Conservation (phyloP, 2,797 vertebrate species). For the Tarsius wallacei region DNA sequence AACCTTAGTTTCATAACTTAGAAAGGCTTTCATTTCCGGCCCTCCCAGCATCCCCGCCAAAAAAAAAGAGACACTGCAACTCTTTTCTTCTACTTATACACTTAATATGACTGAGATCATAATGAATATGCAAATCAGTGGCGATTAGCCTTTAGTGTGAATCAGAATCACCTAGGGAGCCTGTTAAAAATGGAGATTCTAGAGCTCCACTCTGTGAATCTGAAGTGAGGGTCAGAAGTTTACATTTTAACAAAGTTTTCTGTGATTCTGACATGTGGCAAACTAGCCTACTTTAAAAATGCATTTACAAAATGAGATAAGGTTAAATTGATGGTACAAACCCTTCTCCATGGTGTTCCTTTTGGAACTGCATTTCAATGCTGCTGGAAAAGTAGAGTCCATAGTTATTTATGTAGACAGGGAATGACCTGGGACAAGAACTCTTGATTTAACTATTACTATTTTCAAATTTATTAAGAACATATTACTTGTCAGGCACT, state of each 20-base stretch:
- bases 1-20: neutral
- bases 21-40: neutral
- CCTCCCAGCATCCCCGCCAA: neutral
- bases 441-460: neutral
- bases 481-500: conserved; percentile 18
- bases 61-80: neutral
- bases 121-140: neutral
- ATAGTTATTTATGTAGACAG: neutral
- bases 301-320: conserved; percentile 21
- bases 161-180: neutral
- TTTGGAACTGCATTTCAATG: neutral
- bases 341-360: neutral
- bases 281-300: neutral
- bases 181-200: neutral
- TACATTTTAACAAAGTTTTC: conserved; percentile 24
- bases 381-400: neutral
- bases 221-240: neutral
- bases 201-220: neutral
- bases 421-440: neutral
- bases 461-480: conserved; percentile 29
- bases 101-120: neutral
- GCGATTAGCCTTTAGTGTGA: neutral
- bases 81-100: neutral
- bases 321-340: conserved; percentile 1
- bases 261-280: neutral